A percentile compares a stretch with the other conserved stretches of the same genome.
Conservation (phyloP, 2,888 invertebrate species). For the Apamea monoglypha region DNA sequence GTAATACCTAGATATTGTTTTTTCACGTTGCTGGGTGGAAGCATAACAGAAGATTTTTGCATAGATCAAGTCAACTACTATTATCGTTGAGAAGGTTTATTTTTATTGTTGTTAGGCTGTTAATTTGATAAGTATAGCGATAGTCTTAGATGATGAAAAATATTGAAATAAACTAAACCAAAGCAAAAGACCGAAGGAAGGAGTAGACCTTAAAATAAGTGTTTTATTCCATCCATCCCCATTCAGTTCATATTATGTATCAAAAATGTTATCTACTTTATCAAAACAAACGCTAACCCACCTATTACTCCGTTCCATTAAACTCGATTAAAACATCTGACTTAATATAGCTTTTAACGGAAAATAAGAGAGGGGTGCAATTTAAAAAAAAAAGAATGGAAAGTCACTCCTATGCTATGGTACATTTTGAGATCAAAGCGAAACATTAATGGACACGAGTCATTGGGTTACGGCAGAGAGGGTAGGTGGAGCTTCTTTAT, state of each 20-base stretch:
- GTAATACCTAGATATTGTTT: not conserved
- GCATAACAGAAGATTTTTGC: not conserved
- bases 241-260: not conserved
- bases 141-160: too few relatives aligned
- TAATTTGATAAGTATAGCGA: too few relatives aligned
- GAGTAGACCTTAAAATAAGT: too few relatives aligned
- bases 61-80: not conserved
- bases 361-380: constrained; percentile 58
- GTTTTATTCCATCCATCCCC: too few relatives aligned
- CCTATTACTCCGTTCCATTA: constrained; percentile 36
- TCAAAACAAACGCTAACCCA: constrained; percentile 39
- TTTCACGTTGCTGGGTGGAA: not conserved
- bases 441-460: constrained; percentile 71
- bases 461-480: constrained; percentile 32
- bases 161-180: not conserved
- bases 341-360: constrained; percentile 61
- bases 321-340: constrained; percentile 54
- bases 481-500: constrained; percentile 33
- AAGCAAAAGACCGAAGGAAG: not conserved
- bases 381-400: constrained; percentile 64
- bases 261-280: not conserved
- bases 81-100: not conserved
- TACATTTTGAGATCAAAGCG: constrained; percentile 74
- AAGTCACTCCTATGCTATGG: constrained; percentile 72
- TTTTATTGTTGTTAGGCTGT: not conserved